phyloP scores from a whole-genome alignment of 2,113 vertebrate genomes.

The Ciconia stormi region DNA sequence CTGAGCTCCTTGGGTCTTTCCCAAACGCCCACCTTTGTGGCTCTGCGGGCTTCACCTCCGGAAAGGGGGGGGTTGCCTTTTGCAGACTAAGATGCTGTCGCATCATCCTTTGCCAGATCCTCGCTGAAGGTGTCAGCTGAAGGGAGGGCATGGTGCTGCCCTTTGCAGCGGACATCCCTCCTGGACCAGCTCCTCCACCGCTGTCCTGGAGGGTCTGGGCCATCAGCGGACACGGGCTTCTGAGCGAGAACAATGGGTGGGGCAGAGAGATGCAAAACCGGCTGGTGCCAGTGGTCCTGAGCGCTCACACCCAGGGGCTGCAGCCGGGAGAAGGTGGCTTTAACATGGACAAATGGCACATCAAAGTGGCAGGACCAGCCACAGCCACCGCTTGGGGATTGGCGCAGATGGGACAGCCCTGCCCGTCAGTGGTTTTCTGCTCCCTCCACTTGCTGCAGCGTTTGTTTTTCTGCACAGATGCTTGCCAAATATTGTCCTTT shows the following conservation, averaged over 20 bases:
- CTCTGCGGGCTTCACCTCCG: neutral
- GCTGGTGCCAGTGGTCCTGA: neutral
- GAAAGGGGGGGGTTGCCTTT: neutral
- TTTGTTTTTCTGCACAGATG: neutral
- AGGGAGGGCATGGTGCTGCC: neutral
- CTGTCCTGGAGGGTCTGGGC: neutral
- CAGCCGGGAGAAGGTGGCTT: neutral
- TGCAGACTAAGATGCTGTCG: neutral
- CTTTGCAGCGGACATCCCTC: neutral
- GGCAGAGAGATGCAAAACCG: neutral
- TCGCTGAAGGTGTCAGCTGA: neutral
- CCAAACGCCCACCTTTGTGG: neutral
- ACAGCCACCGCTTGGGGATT: rapidly evolving
- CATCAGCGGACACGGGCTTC: neutral
- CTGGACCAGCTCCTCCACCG: neutral
- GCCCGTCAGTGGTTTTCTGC: neutral
- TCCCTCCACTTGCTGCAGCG: neutral
- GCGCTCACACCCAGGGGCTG: neutral
- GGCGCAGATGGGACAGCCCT: neutral
- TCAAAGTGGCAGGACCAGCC: neutral
- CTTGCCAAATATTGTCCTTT: neutral
- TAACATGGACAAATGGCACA: neutral
- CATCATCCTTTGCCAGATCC: rapidly evolving
- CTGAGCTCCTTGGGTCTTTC: neutral
- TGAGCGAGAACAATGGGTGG: neutral